Conservation (phyloP, 2,797 vertebrate genomes). For the Pangasius larnaudii region DNA sequence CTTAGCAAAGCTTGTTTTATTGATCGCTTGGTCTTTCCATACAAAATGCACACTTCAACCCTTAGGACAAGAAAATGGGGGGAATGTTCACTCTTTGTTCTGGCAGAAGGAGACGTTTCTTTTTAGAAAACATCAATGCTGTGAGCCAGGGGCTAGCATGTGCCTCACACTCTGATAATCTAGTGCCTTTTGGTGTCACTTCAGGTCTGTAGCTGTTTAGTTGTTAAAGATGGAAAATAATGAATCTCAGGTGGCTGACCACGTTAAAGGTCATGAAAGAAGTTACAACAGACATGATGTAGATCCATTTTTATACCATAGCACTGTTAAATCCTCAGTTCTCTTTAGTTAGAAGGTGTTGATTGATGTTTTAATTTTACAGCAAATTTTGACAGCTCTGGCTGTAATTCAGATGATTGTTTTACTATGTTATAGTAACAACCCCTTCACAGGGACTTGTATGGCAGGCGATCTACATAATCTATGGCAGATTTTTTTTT, state of each 20-base stretch:
- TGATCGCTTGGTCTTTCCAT: conserved; percentile 58
- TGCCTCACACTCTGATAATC: neutral
- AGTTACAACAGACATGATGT: neutral
- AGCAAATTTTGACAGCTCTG: neutral
- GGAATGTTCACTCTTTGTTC: conserved; percentile 24
- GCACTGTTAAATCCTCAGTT: neutral
- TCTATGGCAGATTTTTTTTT: neutral
- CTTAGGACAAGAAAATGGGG: conserved; percentile 19
- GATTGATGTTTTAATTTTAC: neutral
- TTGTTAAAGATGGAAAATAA: neutral
- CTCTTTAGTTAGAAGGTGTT: neutral
- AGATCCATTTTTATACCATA: neutral
- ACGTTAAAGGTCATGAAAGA: neutral
- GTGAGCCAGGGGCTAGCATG: conserved; percentile 13
- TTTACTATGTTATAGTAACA: neutral
- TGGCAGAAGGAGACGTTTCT: neutral
- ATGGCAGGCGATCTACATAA: neutral
- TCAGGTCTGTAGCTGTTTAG: neutral
- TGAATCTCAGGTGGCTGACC: neutral
- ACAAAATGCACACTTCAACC: conserved; percentile 48
- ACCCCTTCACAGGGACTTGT: neutral
- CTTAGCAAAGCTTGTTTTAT: conserved; percentile 56
- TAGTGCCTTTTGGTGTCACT: conserved; percentile 1
- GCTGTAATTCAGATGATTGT: neutral
- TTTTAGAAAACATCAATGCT: conserved; percentile 50